These are phyloP conservation scores for Troides aeacus DNA, from an alignment of 2,888 invertebrate species.

Conservation along the genomic window DNA sequence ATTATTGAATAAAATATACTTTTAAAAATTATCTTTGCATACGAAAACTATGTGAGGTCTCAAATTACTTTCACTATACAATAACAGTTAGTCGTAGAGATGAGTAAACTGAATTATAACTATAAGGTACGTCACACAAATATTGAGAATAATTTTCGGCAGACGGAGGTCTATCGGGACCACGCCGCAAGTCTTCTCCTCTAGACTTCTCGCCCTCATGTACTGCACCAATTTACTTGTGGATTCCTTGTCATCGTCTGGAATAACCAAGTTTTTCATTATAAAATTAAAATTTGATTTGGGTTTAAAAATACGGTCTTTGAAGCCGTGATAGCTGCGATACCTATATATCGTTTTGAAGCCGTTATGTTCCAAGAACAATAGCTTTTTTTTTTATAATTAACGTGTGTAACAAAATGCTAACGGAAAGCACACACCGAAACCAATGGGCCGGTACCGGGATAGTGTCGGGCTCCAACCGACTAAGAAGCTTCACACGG, in stretches of 20 bases:
- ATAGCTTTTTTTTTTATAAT: not conserved
- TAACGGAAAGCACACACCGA: no score
- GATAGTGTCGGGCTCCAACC: no score
- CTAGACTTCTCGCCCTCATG: not conserved
- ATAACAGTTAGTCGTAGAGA: not conserved
- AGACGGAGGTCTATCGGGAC: constrained; percentile 30
- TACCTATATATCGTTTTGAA: no score
- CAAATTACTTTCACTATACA: no score
- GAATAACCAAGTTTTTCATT: not conserved
- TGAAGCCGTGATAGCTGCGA: no score
- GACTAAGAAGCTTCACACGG: no score
- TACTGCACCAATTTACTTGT: not conserved
- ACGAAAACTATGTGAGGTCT: no score
- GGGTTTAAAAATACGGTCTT: no score
- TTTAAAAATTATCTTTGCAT: no score
- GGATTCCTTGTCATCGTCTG: not conserved
- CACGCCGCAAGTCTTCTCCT: constrained; percentile 19
- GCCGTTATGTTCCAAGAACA: not conserved
- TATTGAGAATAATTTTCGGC: constrained; percentile 26
- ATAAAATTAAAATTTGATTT: not conserved
- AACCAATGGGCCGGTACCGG: no score
- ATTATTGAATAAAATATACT: no score
- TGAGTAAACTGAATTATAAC: constrained; percentile 30
- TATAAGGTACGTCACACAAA: constrained; percentile 33
- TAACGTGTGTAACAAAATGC: no score